Evolutionary conservation across 2,797 vertebrate genomes (phyloP).

Genomic region (Melanotaenia parkinsoni): DNA sequence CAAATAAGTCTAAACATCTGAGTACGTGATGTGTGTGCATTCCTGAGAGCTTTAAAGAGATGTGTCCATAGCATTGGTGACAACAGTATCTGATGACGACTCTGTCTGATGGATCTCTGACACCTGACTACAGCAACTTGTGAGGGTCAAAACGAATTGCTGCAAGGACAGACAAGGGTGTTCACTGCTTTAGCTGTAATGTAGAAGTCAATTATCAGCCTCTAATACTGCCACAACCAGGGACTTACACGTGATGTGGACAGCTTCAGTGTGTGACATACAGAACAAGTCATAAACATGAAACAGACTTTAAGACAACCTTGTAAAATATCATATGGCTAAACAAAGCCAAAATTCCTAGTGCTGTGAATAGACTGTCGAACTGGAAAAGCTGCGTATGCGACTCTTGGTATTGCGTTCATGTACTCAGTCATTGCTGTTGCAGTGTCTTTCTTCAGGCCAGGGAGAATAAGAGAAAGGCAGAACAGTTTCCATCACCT

Average conservation of each 20-base stretch:
- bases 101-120: constrained; percentile 83
- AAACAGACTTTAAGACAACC: background rate
- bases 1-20: constrained; percentile 2
- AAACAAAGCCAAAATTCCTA: background rate
- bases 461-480: constrained; percentile 25
- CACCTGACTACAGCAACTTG: constrained; percentile 72
- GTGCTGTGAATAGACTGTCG: constrained; percentile 8
- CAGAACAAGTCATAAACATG: background rate
- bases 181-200: constrained; percentile 9
- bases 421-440: constrained; percentile 28
- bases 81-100: constrained; percentile 57
- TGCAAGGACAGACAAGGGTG: constrained; percentile 92
- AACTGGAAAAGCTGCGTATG: background rate
- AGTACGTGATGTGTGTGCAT: background rate
- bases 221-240: background rate
- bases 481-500: constrained; percentile 62
- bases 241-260: background rate
- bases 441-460: constrained; percentile 5
- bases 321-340: background rate
- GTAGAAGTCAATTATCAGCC: constrained; percentile 7
- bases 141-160: constrained; percentile 76
- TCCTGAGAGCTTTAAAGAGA: constrained; percentile 23
- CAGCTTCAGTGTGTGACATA: too few relatives aligned
- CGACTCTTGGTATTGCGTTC: constrained; percentile 31
- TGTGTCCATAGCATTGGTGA: background rate